Evolutionary conservation across 2,113 vertebrate genomes (phyloP), one percentile per base, ranked within the genome.

Genomic region (Globicephala melas): DNA sequence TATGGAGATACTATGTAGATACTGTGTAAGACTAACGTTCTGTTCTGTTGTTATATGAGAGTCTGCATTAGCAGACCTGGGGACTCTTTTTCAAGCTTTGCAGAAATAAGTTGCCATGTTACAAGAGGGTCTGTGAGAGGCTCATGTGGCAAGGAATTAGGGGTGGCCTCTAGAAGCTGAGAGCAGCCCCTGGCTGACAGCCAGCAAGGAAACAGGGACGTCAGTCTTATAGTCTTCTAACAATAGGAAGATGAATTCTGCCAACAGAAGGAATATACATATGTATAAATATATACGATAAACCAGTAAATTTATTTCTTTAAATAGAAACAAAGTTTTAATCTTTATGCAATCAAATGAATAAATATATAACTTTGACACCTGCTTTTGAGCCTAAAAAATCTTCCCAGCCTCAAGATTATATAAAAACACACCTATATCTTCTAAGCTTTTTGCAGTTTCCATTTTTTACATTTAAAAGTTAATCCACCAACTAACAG

Each of bases 401-500:
- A 33, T 82, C 26, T 92, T 85, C 47, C 31, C 74, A 28, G 92
- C 83, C 38, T 92, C 60, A 81, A 87, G 25, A 87, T 73, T 89
- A 92, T 47, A 70, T 70, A 70, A 83, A 96, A 94, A n/a, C 8
- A 71, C 8, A 96, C 13, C 10, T 81, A 9, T 50, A 26, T 38
- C 5, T 88, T 96, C 71, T 89, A 53, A 89, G 60, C 21, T 55
- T 92, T 96, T 15, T 63, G n/a, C 21, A 73, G 15, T 41, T 76
- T 92, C n/a, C 89, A 67, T 25, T 58, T 91, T 94, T 94, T 26
- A 94, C n/a, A 88, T 25, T 87, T 41, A 96, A 74, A 97, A 18
- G 17, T 92, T 62, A 93, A 77, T 44, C 28, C 26, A 92, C 8
- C 36, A 63, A 92, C 95, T 83, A 65, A 44, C 10, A 94, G 87